Base-by-base conservation (phyloP, 2,113 vertebrate species). In the Ictalurus punctatus region DNA sequence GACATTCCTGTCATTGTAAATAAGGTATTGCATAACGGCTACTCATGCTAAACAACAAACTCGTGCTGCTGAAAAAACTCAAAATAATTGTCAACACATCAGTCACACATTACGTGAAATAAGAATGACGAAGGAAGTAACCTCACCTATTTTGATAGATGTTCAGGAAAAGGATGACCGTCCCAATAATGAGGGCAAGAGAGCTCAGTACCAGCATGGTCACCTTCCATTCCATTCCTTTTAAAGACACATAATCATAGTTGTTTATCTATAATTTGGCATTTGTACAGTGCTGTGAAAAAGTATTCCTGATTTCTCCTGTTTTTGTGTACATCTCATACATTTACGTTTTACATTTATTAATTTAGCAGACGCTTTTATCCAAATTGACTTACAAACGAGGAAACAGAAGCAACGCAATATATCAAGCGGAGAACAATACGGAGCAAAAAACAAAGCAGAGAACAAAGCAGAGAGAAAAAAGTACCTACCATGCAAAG, bases 161-260 rank as follows among this genome's bases (percentile, higher is more conserved):
- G 54, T 95, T 97, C 71, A 98, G 93, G 17, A 95, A 95, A 83
- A 98, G 94, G 85, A 97, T 97, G 80, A 96, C 94, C 89, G 95
- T 91, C 19, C 96, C 97, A 89, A 98, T 91, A 61, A 97, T 92
- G 87, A 98, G 94, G 61, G 96, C 96, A 93, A 97, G 83, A n/a
- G 96, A 96, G 69, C 96, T 97, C 44, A 98, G 93, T 25, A 97
- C 94, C 91, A 98, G 88, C 96, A 98, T 97, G 78, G 95, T 95
- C 0, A 96, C 96, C 92, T 96, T 97, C 97, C 97, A 98, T 90
- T 94, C 95, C 61, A 95, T 95, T 25, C 96, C 97, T 98, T 91
- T 87, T 92, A 89, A 67, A 84, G 54, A 84, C 69, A 40, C 40
- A 88, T 8, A 87, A 19, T 84, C 85, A 63, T 14, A 58, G 52